Evolutionary conservation across 2,888 invertebrate species (phyloP).

Genomic region (Agrilus cyanescens): DNA sequence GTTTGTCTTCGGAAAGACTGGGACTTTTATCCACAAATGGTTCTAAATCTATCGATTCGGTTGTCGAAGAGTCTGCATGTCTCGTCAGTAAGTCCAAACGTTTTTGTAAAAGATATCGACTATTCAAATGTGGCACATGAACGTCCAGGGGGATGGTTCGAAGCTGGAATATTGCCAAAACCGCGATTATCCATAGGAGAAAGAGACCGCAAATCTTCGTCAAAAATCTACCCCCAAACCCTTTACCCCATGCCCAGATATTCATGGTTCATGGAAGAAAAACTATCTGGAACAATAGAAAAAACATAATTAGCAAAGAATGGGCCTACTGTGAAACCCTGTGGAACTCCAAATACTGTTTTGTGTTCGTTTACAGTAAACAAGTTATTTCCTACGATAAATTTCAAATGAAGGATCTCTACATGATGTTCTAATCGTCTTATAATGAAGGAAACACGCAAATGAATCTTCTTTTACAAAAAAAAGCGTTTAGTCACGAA

Average conservation of each 20-base stretch:
- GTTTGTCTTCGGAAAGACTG: slow-evolving; percentile 56
- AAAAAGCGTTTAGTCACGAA: too few species aligned
- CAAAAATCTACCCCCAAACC: slow-evolving; percentile 33
- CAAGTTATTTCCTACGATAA: too few species aligned
- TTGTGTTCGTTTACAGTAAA: too few species aligned
- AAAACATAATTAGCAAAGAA: background rate
- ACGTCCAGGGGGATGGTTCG: slow-evolving; percentile 31
- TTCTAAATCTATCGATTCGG: slow-evolving; percentile 39
- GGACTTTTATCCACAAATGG: slow-evolving; percentile 49
- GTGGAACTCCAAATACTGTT: too few species aligned
- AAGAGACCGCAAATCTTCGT: slow-evolving; percentile 36
- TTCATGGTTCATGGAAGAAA: slow-evolving; percentile 11
- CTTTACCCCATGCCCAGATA: slow-evolving; percentile 13
- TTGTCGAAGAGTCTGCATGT: slow-evolving; percentile 31
- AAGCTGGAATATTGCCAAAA: slow-evolving; percentile 36
- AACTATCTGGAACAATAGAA: slow-evolving; percentile 6
- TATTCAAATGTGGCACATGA: slow-evolving; percentile 32
- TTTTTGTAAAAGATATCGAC: slow-evolving; percentile 42
- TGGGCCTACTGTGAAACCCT: too few species aligned
- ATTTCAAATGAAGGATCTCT: too few species aligned
- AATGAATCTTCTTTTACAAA: too few species aligned
- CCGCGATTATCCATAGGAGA: slow-evolving; percentile 37
- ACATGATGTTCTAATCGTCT: too few species aligned
- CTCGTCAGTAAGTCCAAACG: slow-evolving; percentile 31
- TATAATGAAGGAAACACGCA: too few species aligned